Base-by-base conservation (phyloP, 35 echinoderm and acorn worm species). In the Lytechinus variegatus region DNA sequence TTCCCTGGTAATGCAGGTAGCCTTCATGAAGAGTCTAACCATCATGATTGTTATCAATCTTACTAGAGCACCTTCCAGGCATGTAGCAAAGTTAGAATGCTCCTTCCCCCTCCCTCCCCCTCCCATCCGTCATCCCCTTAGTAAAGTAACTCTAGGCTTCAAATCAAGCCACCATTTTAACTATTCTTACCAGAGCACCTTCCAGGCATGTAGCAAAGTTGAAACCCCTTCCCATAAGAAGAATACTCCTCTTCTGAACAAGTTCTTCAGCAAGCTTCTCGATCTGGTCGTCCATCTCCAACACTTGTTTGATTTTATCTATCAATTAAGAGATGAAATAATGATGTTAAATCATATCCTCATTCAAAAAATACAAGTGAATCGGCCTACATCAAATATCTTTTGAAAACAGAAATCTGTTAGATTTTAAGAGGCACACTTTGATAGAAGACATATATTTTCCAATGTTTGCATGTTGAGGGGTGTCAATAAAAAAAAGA, bases 21-120 rank as follows among this genome's bases (percentile, higher is more conserved):
- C n/a, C n/a, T n/a, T n/a, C n/a, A n/a, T n/a, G n/a, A n/a, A n/a
- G n/a, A n/a, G n/a, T n/a, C 33, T 44, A 44, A 2, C 87, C 28
- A 53, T 1, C 61, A 71, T n/a, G n/a, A n/a, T 29, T 29, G 10
- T 27, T 0, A 33, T 6, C 27, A 28, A 52, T 53, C 97, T 97
- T 95, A 99, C 98, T 94, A 99, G 92, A 8, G 98, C 98, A 29
- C 98, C 98, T 96, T 99, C 98, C 56, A 99, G 92, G 89, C 98
- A 99, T 52, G 98, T 99, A 24, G 98, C 95, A 96, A 97, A 99
- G 94, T 99, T 99, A 44, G 2, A 44, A 44, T 44, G 2, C 33
- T 44, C 33, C 33, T 44, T 2, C 33, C 33, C 33, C 33, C 2
- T 44, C 33, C 33, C 33, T 2, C 33, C 33, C 33, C 33, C 33